phyloP scores from a whole-genome alignment of 2,797 vertebrate genomes.

The Sebastes melanostomus region DNA sequence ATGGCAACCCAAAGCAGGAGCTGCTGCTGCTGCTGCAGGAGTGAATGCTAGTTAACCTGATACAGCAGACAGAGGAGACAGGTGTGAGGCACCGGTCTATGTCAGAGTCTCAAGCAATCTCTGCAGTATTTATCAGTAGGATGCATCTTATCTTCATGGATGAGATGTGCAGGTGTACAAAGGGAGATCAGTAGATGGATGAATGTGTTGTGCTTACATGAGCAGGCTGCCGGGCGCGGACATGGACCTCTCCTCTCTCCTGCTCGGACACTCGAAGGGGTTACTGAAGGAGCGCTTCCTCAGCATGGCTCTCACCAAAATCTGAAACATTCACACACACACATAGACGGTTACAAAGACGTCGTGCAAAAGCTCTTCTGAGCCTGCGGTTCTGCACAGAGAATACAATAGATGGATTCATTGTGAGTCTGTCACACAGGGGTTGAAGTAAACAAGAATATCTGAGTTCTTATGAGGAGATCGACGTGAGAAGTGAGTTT shows the following conservation, averaged over 20 bases:
- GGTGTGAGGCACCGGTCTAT: conserved; percentile 26
- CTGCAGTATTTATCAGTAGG: background rate
- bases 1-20: conserved; percentile 71
- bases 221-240: conserved; percentile 92
- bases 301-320: conserved; percentile 96
- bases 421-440: background rate
- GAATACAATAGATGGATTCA: background rate
- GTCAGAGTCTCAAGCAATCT: conserved; percentile 8
- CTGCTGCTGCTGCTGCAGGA: conserved; percentile 41
- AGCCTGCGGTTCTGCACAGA: background rate
- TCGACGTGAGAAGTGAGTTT: background rate
- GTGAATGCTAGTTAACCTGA: conserved; percentile 53
- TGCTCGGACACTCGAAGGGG: conserved; percentile 88
- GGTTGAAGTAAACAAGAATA: background rate
- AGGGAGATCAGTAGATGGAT: background rate
- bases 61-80: conserved; percentile 39
- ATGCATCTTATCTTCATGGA: background rate
- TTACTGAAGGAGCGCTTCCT: conserved; percentile 97
- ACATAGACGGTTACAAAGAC: background rate
- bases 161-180: background rate
- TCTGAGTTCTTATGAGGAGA: background rate
- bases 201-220: conserved; percentile 80
- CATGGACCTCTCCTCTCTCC: conserved; percentile 91
- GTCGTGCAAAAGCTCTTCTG: background rate
- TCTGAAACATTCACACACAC: conserved; percentile 77